Evolutionary conservation across 2,797 vertebrate species (phyloP), one percentile per base, ranked within the genome.

Genomic region (Pseudochirops corinnae): DNA sequence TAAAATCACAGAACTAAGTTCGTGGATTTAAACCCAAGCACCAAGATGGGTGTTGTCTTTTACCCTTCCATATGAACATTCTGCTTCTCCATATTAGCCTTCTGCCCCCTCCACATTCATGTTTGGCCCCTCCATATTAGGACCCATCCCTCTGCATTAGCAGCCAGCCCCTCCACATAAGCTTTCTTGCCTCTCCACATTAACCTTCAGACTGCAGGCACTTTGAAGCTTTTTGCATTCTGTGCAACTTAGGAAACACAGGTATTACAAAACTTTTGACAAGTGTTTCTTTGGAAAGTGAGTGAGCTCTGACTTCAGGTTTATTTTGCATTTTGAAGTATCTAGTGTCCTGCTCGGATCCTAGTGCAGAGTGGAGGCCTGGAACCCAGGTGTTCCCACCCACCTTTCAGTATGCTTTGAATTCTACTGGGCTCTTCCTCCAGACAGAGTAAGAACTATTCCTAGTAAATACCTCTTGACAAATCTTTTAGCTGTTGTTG

Each of bases 221-320:
- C 87, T 97, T 92, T 24, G 92, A 94, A 94, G 50, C 55, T 97
- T 94, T 93, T 55, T 95, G 58, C 67, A 97, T 95, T 90, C 96
- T 62, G 46, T 95, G 87, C 60, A 12, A 67, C 56, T 94, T 93
- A 29, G 24, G 92, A 92, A 92, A 67, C 90, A 57, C n/a, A 92
- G 52, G 1, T 57, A n/a, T 95, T 24, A 39, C 60, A 94, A 96
- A 94, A 55, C 56, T 55, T 96, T 92, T 57, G 93, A 92, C 57
- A 95, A 52, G 50, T n/a, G 29, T 87, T 92, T 55, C 57, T 53
- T n/a, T 91, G 33, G 92, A 39, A 94, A 91, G 16, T 46, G 33
- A 53, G 12, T 4, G 7, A 55, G 33, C 52, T 92, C 1, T 93
- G 16, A 56, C 2, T 55, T 93, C 91, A 28, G 57, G 2, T 96